A percentile compares a stretch with the other conserved stretches of the same genome.
phyloP scores from a whole-genome alignment of 2,797 vertebrate species.

The Karalla daura region DNA sequence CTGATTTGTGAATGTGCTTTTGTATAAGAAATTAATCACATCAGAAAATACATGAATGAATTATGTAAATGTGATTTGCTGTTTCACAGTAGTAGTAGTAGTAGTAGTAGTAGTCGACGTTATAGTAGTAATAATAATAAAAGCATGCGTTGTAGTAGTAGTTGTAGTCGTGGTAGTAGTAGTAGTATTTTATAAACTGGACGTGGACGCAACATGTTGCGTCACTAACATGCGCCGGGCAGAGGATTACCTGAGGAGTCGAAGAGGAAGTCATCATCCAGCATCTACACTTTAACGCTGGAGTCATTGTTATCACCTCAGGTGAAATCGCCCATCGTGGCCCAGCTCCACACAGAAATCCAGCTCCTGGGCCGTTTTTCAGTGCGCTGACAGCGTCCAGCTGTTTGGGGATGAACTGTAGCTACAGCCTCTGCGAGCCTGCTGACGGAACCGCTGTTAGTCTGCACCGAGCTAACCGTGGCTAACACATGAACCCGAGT shows the following conservation, averaged over 20 bases:
- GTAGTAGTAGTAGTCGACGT: neutral
- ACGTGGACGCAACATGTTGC: conserved; percentile 49
- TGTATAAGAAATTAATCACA: too few relatives aligned
- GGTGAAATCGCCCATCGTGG: neutral
- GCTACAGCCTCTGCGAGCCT: conserved; percentile 19
- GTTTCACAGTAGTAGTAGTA: neutral
- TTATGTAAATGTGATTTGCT: too few relatives aligned
- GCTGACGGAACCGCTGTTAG: conserved; percentile 38
- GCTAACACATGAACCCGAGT: conserved; percentile 38
- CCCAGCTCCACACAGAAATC: neutral
- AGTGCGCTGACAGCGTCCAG: neutral
- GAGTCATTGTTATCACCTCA: conserved; percentile 1
- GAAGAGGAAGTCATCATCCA: conserved; percentile 50
- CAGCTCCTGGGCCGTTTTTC: neutral
- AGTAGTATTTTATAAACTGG: neutral
- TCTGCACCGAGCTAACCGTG: conserved; percentile 43
- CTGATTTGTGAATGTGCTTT: too few relatives aligned
- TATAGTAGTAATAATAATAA: neutral
- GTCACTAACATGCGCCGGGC: conserved; percentile 73
- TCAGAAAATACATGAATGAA: too few relatives aligned
- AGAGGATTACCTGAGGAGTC: conserved; percentile 37
- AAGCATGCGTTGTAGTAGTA: rapidly evolving
- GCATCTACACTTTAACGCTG: conserved; percentile 31
- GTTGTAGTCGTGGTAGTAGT: neutral
- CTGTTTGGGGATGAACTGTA: conserved; percentile 3